Percentiles rank a stretch among this genome's conserved stretches.
Conservation (phyloP, 2,888 invertebrate species). For the Caenorhabditis sp. region DNA sequence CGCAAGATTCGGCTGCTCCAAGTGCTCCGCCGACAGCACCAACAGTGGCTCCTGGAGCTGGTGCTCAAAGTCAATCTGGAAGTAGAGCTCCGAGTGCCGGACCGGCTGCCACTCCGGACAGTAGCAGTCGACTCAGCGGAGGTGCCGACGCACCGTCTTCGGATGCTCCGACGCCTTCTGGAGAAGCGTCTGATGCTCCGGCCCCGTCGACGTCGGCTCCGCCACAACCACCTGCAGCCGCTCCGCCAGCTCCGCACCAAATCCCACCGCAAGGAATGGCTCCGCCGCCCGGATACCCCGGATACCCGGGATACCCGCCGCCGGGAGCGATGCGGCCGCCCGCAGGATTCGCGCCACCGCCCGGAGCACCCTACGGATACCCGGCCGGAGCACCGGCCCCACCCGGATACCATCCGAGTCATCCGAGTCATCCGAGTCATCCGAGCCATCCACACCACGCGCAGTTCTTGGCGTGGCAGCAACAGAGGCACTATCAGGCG, state of each 20-base stretch:
- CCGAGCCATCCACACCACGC: constrained; percentile 56
- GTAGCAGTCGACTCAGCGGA: constrained; percentile 59
- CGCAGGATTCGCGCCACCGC: background rate
- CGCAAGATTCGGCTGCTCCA: constrained; percentile 14
- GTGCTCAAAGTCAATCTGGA: constrained; percentile 59
- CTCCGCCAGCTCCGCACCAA: constrained; percentile 8
- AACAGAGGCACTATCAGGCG: constrained; percentile 17
- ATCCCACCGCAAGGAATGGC: background rate
- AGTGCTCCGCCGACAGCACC: background rate
- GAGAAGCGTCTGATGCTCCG: constrained; percentile 38
- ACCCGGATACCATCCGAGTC: constrained; percentile 55
- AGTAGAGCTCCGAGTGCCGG: constrained; percentile 66
- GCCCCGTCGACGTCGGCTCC: constrained; percentile 19
- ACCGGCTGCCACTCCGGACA: constrained; percentile 67
- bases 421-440: constrained; percentile 52
- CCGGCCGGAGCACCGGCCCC: constrained; percentile 17
- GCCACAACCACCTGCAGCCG: constrained; percentile 4
- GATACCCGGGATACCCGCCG: no score
- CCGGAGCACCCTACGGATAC: constrained; percentile 13
- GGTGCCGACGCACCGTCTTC: constrained; percentile 46
- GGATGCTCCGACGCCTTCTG: constrained; percentile 31
- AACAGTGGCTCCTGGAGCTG: no score
- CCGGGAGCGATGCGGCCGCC: background rate
- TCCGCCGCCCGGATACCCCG: background rate
- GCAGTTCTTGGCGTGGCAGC: constrained; percentile 26